A percentile compares a stretch with the other conserved stretches of the same genome.
These are phyloP conservation scores for Drosophila testacea DNA, from an alignment of 2,888 invertebrate species.

Conservation along the genomic window DNA sequence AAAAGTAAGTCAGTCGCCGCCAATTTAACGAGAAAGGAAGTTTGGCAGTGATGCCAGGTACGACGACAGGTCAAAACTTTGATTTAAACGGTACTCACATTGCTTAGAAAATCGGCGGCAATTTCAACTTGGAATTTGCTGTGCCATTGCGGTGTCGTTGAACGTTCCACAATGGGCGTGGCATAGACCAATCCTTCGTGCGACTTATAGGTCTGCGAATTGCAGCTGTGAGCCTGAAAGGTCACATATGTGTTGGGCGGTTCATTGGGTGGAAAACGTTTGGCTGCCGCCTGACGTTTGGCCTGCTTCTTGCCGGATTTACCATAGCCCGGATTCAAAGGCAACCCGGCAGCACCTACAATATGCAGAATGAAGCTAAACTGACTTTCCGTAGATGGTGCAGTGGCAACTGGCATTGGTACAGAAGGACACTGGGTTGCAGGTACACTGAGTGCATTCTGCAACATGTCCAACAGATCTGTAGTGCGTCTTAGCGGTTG, in stretches of 20 bases:
- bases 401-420: conserved; percentile 15
- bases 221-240: conserved; percentile 85
- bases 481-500: conserved; percentile 60
- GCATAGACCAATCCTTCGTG: conserved; percentile 85
- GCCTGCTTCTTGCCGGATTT: conserved; percentile 70
- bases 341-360: conserved; percentile 87
- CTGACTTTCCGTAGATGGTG: conserved; percentile 10
- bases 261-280: conserved; percentile 83
- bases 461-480: conserved; percentile 79
- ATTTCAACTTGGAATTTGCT: conserved; percentile 86
- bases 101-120: conserved; percentile 86
- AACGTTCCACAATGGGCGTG: conserved; percentile 86
- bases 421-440: not conserved
- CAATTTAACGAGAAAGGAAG: not conserved
- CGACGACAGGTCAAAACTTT: not conserved
- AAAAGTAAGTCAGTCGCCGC: not conserved
- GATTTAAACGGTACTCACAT: conserved; percentile 85
- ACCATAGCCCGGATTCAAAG: conserved; percentile 82
- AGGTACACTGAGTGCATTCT: conserved; percentile 60
- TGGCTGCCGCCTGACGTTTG: conserved; percentile 76
- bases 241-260: conserved; percentile 88
- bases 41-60: conserved; percentile 4
- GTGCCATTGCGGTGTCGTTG: conserved; percentile 87
- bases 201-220: conserved; percentile 78
- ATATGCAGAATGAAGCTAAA: conserved; percentile 86